A percentile compares a stretch with the other conserved stretches of the same genome.
These are phyloP conservation scores for Lymantria monacha DNA, from an alignment of 2,888 invertebrate genomes.

Conservation along the genomic window DNA sequence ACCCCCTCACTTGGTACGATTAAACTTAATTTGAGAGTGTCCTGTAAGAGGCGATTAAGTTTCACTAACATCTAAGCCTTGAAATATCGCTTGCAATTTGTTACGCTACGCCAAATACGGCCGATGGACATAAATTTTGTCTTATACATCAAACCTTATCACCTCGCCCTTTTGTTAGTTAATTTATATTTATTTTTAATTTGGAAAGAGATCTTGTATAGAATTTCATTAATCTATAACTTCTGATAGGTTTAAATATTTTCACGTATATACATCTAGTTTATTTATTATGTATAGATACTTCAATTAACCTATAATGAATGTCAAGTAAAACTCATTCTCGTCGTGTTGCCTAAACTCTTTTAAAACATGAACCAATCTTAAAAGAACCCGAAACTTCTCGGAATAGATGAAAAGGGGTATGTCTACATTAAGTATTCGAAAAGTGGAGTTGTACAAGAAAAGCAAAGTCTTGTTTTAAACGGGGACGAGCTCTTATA, in stretches of 20 bases:
- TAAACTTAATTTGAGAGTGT: constrained; percentile 78
- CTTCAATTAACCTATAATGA: no score
- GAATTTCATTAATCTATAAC: no score
- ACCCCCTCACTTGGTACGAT: constrained; percentile 77
- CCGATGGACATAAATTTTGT: constrained; percentile 15
- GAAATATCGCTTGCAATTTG: constrained; percentile 38
- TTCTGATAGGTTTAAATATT: no score
- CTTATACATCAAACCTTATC: constrained; percentile 7
- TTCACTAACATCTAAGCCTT: constrained; percentile 49
- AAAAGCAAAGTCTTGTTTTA: constrained; percentile 79
- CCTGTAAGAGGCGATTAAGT: constrained; percentile 60
- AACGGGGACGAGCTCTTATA: constrained; percentile 64
- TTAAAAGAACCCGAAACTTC: constrained; percentile 68
- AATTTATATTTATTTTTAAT: no score
- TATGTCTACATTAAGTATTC: constrained; percentile 75
- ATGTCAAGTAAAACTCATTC: background rate
- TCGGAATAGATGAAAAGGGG: constrained; percentile 69
- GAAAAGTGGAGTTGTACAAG: constrained; percentile 74
- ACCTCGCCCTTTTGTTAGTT: no score
- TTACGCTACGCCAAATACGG: constrained; percentile 28
- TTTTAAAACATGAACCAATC: constrained; percentile 58
- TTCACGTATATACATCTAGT: no score
- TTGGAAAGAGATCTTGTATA: no score
- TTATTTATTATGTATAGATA: no score
- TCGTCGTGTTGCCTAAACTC: constrained; percentile 38